Evolutionary conservation across 1,140 invertebrate genomes (phyloP).

Genomic region (Trichomalopsis sarcophagae): DNA sequence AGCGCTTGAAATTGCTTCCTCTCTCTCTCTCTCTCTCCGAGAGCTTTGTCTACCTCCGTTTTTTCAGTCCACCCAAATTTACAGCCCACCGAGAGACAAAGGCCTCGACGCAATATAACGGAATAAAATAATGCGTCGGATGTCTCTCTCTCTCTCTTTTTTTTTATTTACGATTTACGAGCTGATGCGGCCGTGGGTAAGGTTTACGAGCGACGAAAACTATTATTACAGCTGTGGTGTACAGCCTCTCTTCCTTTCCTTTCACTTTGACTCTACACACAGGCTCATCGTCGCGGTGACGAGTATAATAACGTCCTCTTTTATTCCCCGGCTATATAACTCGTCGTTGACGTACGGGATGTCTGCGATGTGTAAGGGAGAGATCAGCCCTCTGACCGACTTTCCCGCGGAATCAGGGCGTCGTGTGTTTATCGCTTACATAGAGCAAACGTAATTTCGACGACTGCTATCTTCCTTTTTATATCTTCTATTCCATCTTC

Average conservation of each 20-base stretch:
- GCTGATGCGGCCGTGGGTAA: too few species aligned
- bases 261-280: neutral
- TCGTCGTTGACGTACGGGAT: too few species aligned
- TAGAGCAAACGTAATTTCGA: constrained; percentile 39
- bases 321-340: neutral
- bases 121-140: too few species aligned
- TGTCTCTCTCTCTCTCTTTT: neutral
- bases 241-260: neutral
- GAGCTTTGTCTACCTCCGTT: neutral
- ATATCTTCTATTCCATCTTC: neutral
- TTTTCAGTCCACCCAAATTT: too few species aligned
- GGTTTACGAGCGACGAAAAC: too few species aligned
- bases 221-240: too few species aligned
- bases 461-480: constrained; percentile 8
- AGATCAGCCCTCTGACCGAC: neutral
- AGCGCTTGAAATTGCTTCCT: neutral
- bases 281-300: too few species aligned
- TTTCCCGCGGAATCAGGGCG: neutral
- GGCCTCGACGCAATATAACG: too few species aligned
- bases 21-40: neutral
- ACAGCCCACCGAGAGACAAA: too few species aligned
- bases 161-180: too few species aligned
- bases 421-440: neutral
- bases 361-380: too few species aligned
- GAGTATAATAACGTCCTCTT: neutral